Conservation (phyloP, 2,113 vertebrate genomes). For the Terrapene triunguis region DNA sequence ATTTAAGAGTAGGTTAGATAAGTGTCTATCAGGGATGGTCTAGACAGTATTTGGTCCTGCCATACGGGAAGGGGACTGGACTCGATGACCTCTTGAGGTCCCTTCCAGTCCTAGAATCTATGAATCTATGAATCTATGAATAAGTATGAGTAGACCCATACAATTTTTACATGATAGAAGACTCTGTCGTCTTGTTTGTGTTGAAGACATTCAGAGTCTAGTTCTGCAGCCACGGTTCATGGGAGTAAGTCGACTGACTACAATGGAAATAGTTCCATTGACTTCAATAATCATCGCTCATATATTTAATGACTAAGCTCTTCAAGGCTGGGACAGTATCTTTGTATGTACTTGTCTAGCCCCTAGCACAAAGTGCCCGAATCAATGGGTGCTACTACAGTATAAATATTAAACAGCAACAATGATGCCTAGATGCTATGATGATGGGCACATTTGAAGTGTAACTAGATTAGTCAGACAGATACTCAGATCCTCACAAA, state of each 20-base stretch:
- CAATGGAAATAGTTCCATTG: neutral
- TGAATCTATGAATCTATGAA: no score
- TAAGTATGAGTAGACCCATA: neutral
- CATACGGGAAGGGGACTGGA: no score
- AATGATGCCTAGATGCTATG: neutral
- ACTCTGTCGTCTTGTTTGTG: neutral
- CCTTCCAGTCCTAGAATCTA: no score
- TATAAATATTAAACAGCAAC: neutral
- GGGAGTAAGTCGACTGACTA: rapidly evolving
- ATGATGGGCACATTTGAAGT: neutral
- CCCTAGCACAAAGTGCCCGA: neutral
- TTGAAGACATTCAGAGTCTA: neutral
- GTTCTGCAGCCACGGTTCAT: neutral
- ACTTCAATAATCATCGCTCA: neutral
- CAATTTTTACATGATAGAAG: neutral
- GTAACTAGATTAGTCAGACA: neutral
- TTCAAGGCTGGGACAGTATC: neutral
- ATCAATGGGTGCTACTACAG: neutral
- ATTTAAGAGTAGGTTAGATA: no score
- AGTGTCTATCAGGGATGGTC: no score
- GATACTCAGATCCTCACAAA: neutral
- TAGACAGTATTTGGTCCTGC: no score
- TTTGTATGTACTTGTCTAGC: neutral
- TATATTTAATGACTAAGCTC: neutral
- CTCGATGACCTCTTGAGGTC: no score